Evolutionary conservation across 2,888 invertebrate species (phyloP).

Genomic region (Plagiodera versicolora): DNA sequence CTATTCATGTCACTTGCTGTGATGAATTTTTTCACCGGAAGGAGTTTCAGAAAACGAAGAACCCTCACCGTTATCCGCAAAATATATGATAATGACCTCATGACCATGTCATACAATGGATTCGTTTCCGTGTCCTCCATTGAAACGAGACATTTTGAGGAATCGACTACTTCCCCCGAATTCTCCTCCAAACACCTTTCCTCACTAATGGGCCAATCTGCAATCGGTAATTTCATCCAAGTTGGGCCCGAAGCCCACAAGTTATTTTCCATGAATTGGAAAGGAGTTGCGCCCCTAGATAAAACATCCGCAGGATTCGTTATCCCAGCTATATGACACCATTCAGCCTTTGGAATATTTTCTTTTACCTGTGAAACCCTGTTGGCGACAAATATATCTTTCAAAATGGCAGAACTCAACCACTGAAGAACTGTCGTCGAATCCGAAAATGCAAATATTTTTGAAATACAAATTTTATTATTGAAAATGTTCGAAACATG

Average conservation of each 20-base stretch:
- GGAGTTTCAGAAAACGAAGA: too few relatives aligned
- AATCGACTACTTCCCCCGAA: too few relatives aligned
- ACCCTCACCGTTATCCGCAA: too few relatives aligned
- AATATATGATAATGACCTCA: too few relatives aligned
- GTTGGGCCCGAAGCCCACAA: conserved; percentile 3
- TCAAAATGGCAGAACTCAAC: neutral
- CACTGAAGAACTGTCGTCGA: conserved; percentile 8
- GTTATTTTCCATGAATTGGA: neutral
- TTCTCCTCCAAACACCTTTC: too few relatives aligned
- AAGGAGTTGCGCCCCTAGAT: neutral
- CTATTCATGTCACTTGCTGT: too few relatives aligned
- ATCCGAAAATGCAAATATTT: conserved; percentile 13
- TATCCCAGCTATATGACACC: neutral
- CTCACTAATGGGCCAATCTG: neutral
- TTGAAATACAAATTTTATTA: conserved; percentile 2
- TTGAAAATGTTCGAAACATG: neutral
- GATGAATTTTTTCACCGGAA: too few relatives aligned
- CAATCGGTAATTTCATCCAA: conserved; percentile 9
- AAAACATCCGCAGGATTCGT: conserved; percentile 8
- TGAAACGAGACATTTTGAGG: too few relatives aligned
- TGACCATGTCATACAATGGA: too few relatives aligned
- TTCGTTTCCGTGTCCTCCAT: too few relatives aligned
- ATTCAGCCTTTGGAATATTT: neutral
- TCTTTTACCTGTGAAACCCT: conserved; percentile 2
- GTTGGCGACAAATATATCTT: conserved; percentile 11